Evolutionary conservation across 1,140 invertebrate species (phyloP).

Genomic region (Melipona quadrifasciata): DNA sequence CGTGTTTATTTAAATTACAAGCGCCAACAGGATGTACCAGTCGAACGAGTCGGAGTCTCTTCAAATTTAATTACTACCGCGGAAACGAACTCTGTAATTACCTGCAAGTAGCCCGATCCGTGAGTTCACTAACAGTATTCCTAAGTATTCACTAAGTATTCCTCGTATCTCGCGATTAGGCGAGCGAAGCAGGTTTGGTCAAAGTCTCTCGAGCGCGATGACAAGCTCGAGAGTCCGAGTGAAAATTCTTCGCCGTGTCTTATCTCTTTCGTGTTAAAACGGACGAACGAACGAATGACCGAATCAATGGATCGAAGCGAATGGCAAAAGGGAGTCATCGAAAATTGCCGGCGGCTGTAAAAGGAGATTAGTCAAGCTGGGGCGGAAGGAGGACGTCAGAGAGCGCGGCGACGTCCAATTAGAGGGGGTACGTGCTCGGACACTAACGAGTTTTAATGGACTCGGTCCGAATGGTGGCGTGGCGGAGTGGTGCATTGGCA

Average conservation of each 20-base stretch:
- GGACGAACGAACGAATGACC: background rate
- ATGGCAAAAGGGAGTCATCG: background rate
- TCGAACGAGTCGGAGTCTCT: background rate
- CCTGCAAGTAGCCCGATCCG: background rate
- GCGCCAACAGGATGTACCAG: background rate
- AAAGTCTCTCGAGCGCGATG: no score
- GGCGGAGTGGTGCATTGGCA: conserved; percentile 62
- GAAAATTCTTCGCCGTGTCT: background rate
- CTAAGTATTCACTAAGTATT: background rate
- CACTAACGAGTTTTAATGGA: conserved; percentile 68
- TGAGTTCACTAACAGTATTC: background rate
- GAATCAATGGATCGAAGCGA: no score
- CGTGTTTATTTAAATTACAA: background rate
- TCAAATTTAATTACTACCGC: background rate
- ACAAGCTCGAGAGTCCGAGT: background rate
- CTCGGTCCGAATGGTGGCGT: conserved; percentile 53
- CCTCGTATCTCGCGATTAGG: no score
- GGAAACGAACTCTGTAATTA: background rate
- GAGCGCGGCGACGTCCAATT: conserved; percentile 53
- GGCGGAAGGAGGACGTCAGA: conserved; percentile 18
- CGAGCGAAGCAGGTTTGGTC: no score
- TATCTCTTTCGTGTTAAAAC: background rate
- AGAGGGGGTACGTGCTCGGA: conserved; percentile 57
- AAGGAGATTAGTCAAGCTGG: background rate
- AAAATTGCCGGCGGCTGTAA: conserved; percentile 9